Base-by-base conservation (phyloP, 2,797 vertebrate genomes). In the Sebastes steindachneri region DNA sequence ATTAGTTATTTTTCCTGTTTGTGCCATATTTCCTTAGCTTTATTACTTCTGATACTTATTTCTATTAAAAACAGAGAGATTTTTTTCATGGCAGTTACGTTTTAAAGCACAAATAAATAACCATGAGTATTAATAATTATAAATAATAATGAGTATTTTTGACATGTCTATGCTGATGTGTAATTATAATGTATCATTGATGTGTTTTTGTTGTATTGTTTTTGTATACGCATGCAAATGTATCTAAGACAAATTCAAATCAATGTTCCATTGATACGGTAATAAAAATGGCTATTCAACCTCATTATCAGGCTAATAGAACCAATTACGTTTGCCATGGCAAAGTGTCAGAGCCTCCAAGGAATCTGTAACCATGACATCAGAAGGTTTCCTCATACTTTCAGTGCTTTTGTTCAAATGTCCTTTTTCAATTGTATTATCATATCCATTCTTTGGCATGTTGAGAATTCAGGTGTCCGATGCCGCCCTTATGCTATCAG, bases 331-430 rank as follows among this genome's bases (percentile, higher is more conserved):
- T 74, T 29, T 31, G 21, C 55, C 55, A 25, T 70, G 8, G 41
- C 73, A 57, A 74, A 80, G 71, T 15, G 69, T 71, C 68, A 68
- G n/a, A 66, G 57, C 59, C 69, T 73, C 68, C 10, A 55, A 82
- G 74, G 51, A 84, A 70, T 75, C 63, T 33, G 78, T 90, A 69
- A 76, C 77, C 75, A 88, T 83, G 76, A 29, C 80, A 88, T 73
- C 84, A 64, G 65, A 78, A 37, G 29, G 28, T 51, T 70, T 86
- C 67, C 66, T 86, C 48, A 10, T 70, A 35, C 68, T 74, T 60
- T 51, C 26, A 57, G 35, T 25, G 25, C 26, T 70, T 83, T 77
- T 77, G 55, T 60, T 35, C 14, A 81, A 66, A 77, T 21, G 51
- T 68, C 19, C 64, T 45, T 64, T 15, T 80, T 68, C 31, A 73